phyloP scores from a whole-genome alignment of 2,797 vertebrate genomes.

The Pelodytes ibericus region DNA sequence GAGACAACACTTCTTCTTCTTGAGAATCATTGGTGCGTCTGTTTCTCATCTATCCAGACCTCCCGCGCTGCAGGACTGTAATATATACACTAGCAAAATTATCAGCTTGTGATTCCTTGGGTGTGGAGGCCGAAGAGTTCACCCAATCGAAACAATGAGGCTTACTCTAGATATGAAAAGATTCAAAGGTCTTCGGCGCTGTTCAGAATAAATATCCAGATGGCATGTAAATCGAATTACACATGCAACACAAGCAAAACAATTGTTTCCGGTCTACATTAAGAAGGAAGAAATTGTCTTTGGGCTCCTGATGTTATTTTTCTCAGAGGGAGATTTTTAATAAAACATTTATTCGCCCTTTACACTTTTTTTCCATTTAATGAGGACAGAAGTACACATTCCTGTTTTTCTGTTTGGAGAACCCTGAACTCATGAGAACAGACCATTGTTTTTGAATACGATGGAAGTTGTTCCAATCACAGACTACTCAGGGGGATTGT shows the following conservation, averaged over 20 bases:
- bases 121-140: slow-evolving; percentile 9
- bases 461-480: neutral
- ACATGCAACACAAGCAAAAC: neutral
- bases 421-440: slow-evolving; percentile 48
- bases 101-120: slow-evolving; percentile 3
- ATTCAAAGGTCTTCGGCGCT: slow-evolving; percentile 12
- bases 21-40: slow-evolving; percentile 24
- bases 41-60: slow-evolving; percentile 36
- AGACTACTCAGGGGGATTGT: neutral
- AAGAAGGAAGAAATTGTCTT: neutral
- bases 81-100: slow-evolving; percentile 10
- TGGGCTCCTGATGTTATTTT: neutral
- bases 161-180: slow-evolving; percentile 1
- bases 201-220: slow-evolving; percentile 30
- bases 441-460: slow-evolving; percentile 6
- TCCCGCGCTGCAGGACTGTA: slow-evolving; percentile 3
- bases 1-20: no score
- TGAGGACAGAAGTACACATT: slow-evolving; percentile 19
- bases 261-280: neutral
- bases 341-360: slow-evolving; percentile 30
- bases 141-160: slow-evolving; percentile 14
- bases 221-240: slow-evolving; percentile 4
- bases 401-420: slow-evolving; percentile 36
- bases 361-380: slow-evolving; percentile 24
- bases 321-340: slow-evolving; percentile 18